Conservation (phyloP, 2,888 invertebrate genomes). For the Eulithis prunata region DNA sequence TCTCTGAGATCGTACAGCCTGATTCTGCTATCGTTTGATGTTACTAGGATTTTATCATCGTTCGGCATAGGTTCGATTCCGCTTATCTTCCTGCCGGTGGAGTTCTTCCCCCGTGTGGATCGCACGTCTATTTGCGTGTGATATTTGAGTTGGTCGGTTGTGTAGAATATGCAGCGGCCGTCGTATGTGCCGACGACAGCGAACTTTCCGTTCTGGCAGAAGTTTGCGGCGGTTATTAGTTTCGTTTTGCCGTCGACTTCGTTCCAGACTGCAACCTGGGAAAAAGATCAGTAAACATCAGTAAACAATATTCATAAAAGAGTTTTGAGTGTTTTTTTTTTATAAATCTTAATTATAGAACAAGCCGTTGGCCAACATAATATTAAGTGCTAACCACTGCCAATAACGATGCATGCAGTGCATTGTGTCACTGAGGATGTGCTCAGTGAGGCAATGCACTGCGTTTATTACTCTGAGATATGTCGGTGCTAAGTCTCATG, state of each 20-base stretch:
- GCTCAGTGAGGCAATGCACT: too few species aligned
- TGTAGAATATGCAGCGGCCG: conserved; percentile 99
- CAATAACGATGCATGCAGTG: too few species aligned
- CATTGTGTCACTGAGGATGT: too few species aligned
- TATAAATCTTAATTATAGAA: too few species aligned
- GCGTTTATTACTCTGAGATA: too few species aligned
- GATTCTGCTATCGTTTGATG: conserved; percentile 98
- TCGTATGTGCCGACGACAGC: conserved; percentile 99
- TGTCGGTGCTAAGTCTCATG: too few species aligned
- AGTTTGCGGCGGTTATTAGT: conserved; percentile 98
- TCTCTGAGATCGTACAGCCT: conserved; percentile 97
- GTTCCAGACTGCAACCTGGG: conserved; percentile 96
- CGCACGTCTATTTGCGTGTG: conserved; percentile 98
- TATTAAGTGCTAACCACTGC: too few species aligned
- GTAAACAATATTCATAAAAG: too few species aligned
- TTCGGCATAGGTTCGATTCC: conserved; percentile 98
- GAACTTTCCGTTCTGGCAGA: conserved; percentile 98
- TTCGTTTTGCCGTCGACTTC: conserved; percentile 97
- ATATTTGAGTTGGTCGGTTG: conserved; percentile 98
- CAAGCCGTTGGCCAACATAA: too few species aligned
- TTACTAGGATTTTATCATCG: conserved; percentile 97
- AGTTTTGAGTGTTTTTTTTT: too few species aligned
- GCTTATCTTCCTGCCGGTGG: conserved; percentile 97
- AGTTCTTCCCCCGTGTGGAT: conserved; percentile 97
- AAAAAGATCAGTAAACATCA: conserved; percentile 8